A percentile compares a stretch with the other conserved stretches of the same genome.
These are phyloP conservation scores for Volucella inflata DNA, from an alignment of 2,888 invertebrate genomes.

Conservation along the genomic window DNA sequence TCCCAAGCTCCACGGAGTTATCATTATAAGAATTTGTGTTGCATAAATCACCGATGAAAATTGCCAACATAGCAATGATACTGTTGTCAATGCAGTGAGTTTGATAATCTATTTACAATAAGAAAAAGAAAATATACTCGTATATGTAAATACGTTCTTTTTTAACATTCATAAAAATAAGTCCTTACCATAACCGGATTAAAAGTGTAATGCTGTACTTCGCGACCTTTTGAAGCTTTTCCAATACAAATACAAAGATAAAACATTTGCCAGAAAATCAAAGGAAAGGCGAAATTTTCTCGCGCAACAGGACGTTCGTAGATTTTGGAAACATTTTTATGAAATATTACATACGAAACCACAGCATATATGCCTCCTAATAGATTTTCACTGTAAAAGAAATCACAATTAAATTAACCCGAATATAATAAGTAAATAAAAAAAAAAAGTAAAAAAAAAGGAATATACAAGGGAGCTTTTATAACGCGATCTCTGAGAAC, in stretches of 20 bases:
- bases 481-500: not conserved
- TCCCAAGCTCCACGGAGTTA: slow-evolving; percentile 87
- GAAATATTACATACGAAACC: slow-evolving; percentile 91
- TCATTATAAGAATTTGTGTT: slow-evolving; percentile 90
- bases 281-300: slow-evolving; percentile 93
- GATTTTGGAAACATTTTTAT: slow-evolving; percentile 92
- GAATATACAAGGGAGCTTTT: not conserved
- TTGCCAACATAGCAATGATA: slow-evolving; percentile 87
- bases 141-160: slow-evolving; percentile 2
- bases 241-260: slow-evolving; percentile 86
- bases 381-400: slow-evolving; percentile 86
- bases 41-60: slow-evolving; percentile 93
- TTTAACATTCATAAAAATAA: not conserved
- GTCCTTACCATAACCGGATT: slow-evolving; percentile 75
- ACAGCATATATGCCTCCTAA: slow-evolving; percentile 90
- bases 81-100: slow-evolving; percentile 81
- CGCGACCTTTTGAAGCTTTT: slow-evolving; percentile 78
- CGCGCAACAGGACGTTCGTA: slow-evolving; percentile 94
- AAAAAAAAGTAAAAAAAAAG: not conserved
- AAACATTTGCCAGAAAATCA: slow-evolving; percentile 90
- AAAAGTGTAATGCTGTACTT: slow-evolving; percentile 76
- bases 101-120: slow-evolving; percentile 79
- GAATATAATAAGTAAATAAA: not conserved
- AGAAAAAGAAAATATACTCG: too few relatives aligned
- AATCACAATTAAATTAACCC: not conserved